These are phyloP conservation scores for Acronicta aceris DNA, from an alignment of 2,888 invertebrate species.

Conservation along the genomic window DNA sequence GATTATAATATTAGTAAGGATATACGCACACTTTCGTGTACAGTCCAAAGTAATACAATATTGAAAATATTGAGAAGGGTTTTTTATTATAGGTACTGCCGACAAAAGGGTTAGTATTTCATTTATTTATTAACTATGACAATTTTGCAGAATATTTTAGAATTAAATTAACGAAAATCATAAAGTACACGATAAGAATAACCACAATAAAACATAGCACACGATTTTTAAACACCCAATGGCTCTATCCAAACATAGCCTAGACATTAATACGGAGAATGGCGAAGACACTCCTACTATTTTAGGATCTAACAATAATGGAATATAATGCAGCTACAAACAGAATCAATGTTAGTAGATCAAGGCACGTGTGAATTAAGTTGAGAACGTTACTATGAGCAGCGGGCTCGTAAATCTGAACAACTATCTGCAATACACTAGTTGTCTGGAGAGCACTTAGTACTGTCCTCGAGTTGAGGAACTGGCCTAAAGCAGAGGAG, in stretches of 20 bases:
- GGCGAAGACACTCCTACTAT: neutral
- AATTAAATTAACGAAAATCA: too few species aligned
- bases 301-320: conserved; percentile 6
- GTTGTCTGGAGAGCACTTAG: conserved; percentile 84
- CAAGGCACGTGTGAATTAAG: conserved; percentile 52
- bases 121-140: too few species aligned
- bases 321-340: conserved; percentile 2
- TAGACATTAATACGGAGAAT: neutral
- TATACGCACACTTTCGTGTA: too few species aligned
- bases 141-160: too few species aligned
- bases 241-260: neutral
- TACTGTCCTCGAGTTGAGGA: conserved; percentile 74
- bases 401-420: conserved; percentile 78
- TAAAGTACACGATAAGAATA: too few species aligned
- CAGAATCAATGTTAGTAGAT: conserved; percentile 46
- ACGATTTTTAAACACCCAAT: too few species aligned
- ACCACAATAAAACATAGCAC: too few species aligned
- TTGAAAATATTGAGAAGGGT: too few species aligned
- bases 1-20: too few species aligned
- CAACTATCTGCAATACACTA: conserved; percentile 80
- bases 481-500: conserved; percentile 51
- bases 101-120: too few species aligned
- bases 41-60: too few species aligned
- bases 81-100: too few species aligned
- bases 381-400: conserved; percentile 55